Conservation (phyloP, 1,140 invertebrate species). For the Drosophila watanabei region DNA sequence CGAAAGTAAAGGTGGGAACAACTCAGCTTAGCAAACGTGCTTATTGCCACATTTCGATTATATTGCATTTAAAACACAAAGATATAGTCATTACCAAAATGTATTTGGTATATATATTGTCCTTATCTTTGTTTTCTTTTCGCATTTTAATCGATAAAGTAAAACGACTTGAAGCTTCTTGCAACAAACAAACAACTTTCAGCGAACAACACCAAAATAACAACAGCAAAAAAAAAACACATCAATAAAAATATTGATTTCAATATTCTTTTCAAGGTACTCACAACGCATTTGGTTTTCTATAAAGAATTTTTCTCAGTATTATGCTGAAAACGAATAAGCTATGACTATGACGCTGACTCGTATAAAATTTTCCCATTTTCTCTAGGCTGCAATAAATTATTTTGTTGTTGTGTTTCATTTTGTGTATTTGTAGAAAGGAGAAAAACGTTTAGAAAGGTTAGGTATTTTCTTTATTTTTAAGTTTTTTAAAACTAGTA, state of each 20-base stretch:
- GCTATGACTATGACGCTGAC: constrained; percentile 72
- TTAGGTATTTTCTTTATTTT: constrained; percentile 1
- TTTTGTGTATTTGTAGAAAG: constrained; percentile 5
- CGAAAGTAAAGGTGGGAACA: background rate
- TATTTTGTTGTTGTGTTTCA: constrained; percentile 2
- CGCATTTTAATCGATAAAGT: constrained; percentile 30
- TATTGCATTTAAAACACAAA: constrained; percentile 20
- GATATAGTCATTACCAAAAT: constrained; percentile 16
- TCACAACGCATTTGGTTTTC: constrained; percentile 77
- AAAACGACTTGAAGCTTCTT: constrained; percentile 23
- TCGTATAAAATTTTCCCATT: constrained; percentile 59
- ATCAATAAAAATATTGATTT: constrained; percentile 22
- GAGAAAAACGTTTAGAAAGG: background rate
- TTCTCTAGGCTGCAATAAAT: constrained; percentile 59
- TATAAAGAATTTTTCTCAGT: constrained; percentile 77
- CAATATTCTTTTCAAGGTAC: constrained; percentile 36
- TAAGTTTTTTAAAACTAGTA: background rate
- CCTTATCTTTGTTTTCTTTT: constrained; percentile 9
- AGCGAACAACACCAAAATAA: constrained; percentile 38
- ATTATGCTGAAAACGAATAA: constrained; percentile 79
- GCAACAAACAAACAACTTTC: constrained; percentile 34
- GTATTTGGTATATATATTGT: constrained; percentile 2
- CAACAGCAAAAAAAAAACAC: constrained; percentile 42
- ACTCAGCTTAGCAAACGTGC: constrained; percentile 26
- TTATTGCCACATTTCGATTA: constrained; percentile 39